A percentile compares a stretch with the other conserved stretches of the same genome.
Evolutionary conservation across 1,140 invertebrate species (phyloP).

Genomic region (Papilio polyxenes): DNA sequence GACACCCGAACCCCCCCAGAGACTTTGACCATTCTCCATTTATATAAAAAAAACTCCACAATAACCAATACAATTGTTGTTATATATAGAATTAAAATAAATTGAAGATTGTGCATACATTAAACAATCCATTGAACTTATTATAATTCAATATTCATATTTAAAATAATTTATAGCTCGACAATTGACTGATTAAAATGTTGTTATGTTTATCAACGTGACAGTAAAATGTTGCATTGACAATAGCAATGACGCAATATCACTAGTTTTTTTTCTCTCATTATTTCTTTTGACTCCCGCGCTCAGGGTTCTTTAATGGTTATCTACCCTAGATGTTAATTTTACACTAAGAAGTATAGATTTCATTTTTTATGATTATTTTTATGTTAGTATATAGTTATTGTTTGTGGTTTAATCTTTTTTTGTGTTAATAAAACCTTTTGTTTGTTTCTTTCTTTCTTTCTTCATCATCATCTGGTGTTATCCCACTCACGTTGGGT

Average conservation of each 20-base stretch:
- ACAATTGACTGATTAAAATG: constrained; percentile 13
- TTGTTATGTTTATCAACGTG: neutral
- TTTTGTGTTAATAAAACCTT: no score
- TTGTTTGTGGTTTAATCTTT: no score
- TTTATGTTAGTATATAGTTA: no score
- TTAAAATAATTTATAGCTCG: constrained; percentile 17
- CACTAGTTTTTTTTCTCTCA: neutral
- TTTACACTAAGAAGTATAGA: no score
- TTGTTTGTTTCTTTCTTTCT: no score
- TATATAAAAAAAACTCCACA: neutral
- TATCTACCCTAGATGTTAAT: no score
- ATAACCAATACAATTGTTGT: neutral
- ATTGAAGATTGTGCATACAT: neutral
- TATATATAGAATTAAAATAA: neutral
- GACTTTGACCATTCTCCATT: no score
- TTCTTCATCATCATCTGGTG: no score
- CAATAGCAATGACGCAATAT: neutral
- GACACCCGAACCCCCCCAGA: no score
- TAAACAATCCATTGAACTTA: neutral
- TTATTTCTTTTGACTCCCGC: neutral
- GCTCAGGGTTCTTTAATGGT: no score
- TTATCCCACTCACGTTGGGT: no score
- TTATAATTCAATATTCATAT: constrained; percentile 10
- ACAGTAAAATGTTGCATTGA: neutral
- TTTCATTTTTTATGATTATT: no score